Evolutionary conservation across 2,113 vertebrate genomes (phyloP).

Genomic region (Perca fluviatilis): DNA sequence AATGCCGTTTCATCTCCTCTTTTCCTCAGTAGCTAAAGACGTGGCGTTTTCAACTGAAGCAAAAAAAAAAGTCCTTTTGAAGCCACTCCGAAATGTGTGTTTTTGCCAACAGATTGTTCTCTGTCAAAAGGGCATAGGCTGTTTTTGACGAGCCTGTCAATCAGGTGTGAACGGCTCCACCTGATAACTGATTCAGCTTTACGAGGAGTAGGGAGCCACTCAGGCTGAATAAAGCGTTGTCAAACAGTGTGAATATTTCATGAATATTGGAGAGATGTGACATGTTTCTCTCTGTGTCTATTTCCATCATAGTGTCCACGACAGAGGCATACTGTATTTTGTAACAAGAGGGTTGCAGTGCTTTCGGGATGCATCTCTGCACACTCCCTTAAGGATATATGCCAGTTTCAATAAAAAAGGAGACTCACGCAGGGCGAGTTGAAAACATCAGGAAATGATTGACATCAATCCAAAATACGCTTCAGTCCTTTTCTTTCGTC

Average conservation of each 20-base stretch:
- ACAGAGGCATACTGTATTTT: constrained; percentile 3
- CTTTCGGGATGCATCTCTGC: neutral
- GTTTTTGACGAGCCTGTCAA: constrained; percentile 32
- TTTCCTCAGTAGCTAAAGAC: constrained; percentile 47
- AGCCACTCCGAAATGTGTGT: constrained; percentile 38
- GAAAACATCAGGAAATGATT: neutral
- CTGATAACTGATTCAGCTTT: constrained; percentile 63
- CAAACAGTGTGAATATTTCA: constrained; percentile 66
- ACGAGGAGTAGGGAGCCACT: constrained; percentile 21
- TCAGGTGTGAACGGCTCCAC: constrained; percentile 13
- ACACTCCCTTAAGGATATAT: neutral
- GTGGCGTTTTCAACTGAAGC: constrained; percentile 45
- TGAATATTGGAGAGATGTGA: constrained; percentile 42
- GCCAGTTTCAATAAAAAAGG: constrained; percentile 23
- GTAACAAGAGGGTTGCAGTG: neutral
- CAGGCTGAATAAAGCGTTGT: constrained; percentile 53
- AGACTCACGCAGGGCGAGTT: neutral
- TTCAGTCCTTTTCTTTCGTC: neutral
- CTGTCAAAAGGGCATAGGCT: constrained; percentile 1
- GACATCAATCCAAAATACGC: constrained; percentile 1
- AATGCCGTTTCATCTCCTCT: constrained; percentile 59
- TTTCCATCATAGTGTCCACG: constrained; percentile 1
- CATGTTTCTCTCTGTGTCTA: constrained; percentile 32
- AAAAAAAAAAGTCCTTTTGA: constrained; percentile 39
- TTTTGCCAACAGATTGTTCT: constrained; percentile 34